Base-by-base conservation (phyloP, 2,113 vertebrate species). In the Pituophis catenifer region DNA sequence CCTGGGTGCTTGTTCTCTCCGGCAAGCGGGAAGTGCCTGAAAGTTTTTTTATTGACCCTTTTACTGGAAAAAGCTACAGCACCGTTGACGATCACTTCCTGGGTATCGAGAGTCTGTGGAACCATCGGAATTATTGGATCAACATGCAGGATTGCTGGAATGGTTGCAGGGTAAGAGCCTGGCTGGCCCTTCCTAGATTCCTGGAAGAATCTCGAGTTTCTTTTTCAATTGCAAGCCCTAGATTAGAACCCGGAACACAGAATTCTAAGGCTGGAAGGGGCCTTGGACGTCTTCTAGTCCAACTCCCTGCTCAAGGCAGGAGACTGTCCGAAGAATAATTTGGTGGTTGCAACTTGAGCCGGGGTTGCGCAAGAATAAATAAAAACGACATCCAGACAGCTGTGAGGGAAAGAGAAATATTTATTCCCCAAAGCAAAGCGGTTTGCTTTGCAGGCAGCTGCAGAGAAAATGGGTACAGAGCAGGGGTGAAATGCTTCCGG, bases 21-120 rank as follows among this genome's bases (percentile, higher is more conserved):
- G 99, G 99, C n/a, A 98, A 98, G 91, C 97, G 98, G 0, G 97
- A 98, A 15, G 97, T 99, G 58, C 96, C 98, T 0, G 97, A 99
- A 95, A 97, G 97, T 95, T 99, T 99, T 96, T 99, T 99, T 96
- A 98, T 99, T 1, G 98, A 99, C 87, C 97, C 99, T 0, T 97
- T 99, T 90, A 98, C 98, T 0, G 99, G 98, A 0, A 96, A 94
- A 24, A 96, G 97, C 94, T 98, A 98, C 95, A 58, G 95, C 89
- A 98, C 98, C 1, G 91, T 9, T 0, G 96, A 98, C 0, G 92
- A 96, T 0, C 89, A 93, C 90, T 99, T 99, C 97, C 98, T 99
- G 93, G 99, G 99, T 38, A 98, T 99, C 0, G 99, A 99, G 97
- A 98, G 98, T 26, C 5, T 98, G 90, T 99, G 99, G 99, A 99